Conservation (phyloP, 2,113 vertebrate species). For the Chrysemys picta region DNA sequence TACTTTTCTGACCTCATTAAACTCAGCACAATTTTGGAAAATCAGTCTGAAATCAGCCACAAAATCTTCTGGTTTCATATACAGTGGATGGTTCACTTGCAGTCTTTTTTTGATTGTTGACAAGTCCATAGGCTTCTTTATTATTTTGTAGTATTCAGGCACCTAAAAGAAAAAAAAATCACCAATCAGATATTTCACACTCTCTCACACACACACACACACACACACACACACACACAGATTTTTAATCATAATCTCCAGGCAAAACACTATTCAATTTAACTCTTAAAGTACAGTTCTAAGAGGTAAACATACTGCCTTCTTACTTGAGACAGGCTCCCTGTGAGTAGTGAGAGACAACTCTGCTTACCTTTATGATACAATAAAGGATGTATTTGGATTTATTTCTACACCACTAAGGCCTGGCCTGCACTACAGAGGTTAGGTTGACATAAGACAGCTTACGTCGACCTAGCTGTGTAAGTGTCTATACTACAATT, state of each 20-base stretch:
- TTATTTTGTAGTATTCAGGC: slow-evolving; percentile 87
- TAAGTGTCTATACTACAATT: too few relatives aligned
- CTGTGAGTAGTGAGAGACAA: not conserved
- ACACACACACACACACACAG: too few relatives aligned
- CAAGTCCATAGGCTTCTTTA: slow-evolving; percentile 87
- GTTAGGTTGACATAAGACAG: too few relatives aligned
- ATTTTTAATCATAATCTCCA: not conserved
- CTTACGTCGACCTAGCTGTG: too few relatives aligned
- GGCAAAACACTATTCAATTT: not conserved
- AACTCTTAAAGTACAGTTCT: not conserved
- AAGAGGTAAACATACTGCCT: not conserved
- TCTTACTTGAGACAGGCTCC: not conserved
- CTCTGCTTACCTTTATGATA: not conserved
- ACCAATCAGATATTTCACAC: not conserved
- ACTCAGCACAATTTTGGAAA: slow-evolving; percentile 86
- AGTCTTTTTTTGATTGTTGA: slow-evolving; percentile 86
- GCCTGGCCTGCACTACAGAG: too few relatives aligned
- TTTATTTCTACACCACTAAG: too few relatives aligned
- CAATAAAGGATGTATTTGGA: too few relatives aligned
- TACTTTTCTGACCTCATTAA: slow-evolving; percentile 82
- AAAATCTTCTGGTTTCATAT: slow-evolving; percentile 82
- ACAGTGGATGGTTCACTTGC: slow-evolving; percentile 74
- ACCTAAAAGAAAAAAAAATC: slow-evolving; percentile 67
- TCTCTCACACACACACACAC: not conserved
- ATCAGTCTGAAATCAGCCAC: slow-evolving; percentile 84